Evolutionary conservation across 2,888 invertebrate species (phyloP), one percentile per base, ranked within the genome.

Genomic region (Morpho achilles): DNA sequence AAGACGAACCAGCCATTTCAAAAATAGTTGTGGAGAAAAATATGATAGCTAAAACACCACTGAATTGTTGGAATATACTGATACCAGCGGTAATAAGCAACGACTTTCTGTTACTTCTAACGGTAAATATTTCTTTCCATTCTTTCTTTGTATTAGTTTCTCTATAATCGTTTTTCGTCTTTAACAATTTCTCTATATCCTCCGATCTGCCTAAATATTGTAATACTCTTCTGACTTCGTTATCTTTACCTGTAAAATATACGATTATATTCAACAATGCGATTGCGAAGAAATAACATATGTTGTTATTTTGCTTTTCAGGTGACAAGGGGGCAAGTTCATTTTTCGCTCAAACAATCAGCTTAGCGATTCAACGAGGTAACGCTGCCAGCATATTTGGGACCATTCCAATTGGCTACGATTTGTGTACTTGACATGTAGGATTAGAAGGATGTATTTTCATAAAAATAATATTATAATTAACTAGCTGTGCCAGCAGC

Each of bases 21-120:
- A 67, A 67, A 48, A 67, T 65, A 7, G 58, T 50, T 0, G 60
- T 55, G 8, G 60, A 56, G 49, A 63, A 67, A 43, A 63, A 65
- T 3, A 50, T 42, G 7, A 67, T 41, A 32, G 54, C 56, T 39
- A 58, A 46, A 23, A 63, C 51, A 2, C 67, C 67, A 45, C 65
- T 63, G 3, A 32, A 23, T 7, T 59, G 50, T 7, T 63, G 62
- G 0, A 82, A 53, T 3, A 77, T 69, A 6, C 69, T 67, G 22
- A 82, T 62, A 2, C 64, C 60, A 0, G 73, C 22, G 0, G 76
- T 72, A 40, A 82, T 77, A 1, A 74, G 64, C 4, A 82, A 42
- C 0, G 82, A 76, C 59, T 65, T 74, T 64, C 72, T 72, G 23
- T 82, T 83, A 8, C 73, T 71, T 56, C 67, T 75, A 0, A 75